A percentile compares a stretch with the other conserved stretches of the same genome.
phyloP scores from a whole-genome alignment of 2,113 vertebrate species.

The Lichenostomus cassidix region DNA sequence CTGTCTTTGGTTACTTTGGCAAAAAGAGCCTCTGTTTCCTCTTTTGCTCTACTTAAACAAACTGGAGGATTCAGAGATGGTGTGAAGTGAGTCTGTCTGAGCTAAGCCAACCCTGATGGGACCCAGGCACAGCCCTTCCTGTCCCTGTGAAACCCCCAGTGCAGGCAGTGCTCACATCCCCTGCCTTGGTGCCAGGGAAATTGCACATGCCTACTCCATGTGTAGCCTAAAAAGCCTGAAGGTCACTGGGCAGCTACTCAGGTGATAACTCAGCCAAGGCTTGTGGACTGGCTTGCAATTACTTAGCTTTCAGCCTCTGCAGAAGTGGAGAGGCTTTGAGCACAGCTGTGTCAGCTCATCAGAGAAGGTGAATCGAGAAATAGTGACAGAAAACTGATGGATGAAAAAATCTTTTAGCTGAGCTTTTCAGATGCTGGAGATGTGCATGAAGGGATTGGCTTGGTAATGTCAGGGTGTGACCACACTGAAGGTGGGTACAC shows the following conservation, averaged over 20 bases:
- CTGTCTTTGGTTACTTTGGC: neutral
- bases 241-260: neutral
- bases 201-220: fast-evolving
- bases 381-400: neutral
- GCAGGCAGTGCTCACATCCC: too few relatives aligned
- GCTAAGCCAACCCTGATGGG: neutral
- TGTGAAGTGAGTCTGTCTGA: neutral
- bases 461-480: neutral
- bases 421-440: neutral
- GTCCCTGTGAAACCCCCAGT: fast-evolving
- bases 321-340: neutral
- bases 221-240: neutral
- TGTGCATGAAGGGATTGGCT: neutral
- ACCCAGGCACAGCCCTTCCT: neutral
- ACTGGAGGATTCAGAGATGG: neutral
- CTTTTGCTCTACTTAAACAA: constrained; percentile 19
- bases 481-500: fast-evolving
- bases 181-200: neutral
- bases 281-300: neutral
- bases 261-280: neutral
- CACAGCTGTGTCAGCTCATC: fast-evolving
- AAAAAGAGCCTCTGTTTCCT: neutral
- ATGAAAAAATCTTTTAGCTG: neutral
- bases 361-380: neutral
- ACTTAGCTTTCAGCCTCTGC: neutral